phyloP scores from a whole-genome alignment of 2,888 invertebrate genomes.

The Polydrusus cervinus region DNA sequence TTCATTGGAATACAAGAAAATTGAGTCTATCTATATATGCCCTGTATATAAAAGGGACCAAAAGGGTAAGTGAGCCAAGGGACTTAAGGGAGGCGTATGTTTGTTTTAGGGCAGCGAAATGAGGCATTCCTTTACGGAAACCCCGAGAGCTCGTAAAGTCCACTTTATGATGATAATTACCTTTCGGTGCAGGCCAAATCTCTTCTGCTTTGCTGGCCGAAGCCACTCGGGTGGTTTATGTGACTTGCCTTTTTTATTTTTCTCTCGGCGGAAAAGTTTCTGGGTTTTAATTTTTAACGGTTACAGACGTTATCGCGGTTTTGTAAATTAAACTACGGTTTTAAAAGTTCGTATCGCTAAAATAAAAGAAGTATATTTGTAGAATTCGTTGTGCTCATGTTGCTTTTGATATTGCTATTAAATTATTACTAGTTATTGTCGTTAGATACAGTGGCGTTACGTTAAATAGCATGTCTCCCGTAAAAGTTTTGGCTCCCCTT shows the following conservation, averaged over 20 bases:
- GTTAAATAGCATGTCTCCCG: too few relatives aligned
- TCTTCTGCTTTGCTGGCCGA: conserved; percentile 43
- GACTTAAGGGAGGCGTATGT: conserved; percentile 62
- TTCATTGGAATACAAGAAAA: too few relatives aligned
- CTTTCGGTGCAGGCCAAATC: conserved; percentile 57
- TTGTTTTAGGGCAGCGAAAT: conserved; percentile 66
- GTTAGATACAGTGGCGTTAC: too few relatives aligned
- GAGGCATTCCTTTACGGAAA: conserved; percentile 69
- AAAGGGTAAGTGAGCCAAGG: conserved; percentile 51
- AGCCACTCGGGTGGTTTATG: conserved; percentile 43
- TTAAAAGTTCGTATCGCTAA: conserved; percentile 3
- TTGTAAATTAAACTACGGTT: conserved; percentile 35
- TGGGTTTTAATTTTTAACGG: conserved; percentile 45
- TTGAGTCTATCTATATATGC: neutral
- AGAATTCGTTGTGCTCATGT: neutral
- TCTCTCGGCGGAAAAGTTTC: conserved; percentile 29
- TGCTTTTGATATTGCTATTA: too few relatives aligned
- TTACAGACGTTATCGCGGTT: conserved; percentile 44
- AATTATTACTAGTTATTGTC: too few relatives aligned
- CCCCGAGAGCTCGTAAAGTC: conserved; percentile 71
- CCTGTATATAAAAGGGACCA: conserved; percentile 25
- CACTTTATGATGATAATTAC: conserved; percentile 73
- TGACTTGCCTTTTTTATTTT: conserved; percentile 41
- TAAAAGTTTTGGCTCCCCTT: too few relatives aligned
- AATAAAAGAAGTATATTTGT: conserved; percentile 5